A percentile compares a stretch with the other conserved stretches of the same genome.
Conservation (phyloP, 92 coral and sea anemone species). For the Porites rus region DNA sequence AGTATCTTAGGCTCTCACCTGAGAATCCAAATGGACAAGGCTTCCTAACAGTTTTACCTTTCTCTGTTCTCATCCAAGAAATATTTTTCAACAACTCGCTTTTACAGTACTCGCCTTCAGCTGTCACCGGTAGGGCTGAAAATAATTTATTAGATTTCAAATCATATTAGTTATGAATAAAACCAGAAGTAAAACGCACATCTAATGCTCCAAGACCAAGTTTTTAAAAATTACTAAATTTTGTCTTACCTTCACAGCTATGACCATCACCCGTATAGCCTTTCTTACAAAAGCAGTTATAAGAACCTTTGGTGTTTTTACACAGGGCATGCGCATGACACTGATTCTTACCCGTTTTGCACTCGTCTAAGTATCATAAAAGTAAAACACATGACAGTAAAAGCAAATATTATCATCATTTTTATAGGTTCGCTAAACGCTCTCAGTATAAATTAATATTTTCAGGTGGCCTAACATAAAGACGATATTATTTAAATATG, state of each 20-base stretch:
- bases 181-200: too few relatives aligned
- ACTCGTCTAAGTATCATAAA: slow-evolving; percentile 70
- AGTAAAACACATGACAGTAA: not conserved
- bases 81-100: slow-evolving; percentile 53
- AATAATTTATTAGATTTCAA: not conserved
- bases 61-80: slow-evolving; percentile 67
- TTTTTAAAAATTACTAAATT: not conserved
- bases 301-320: slow-evolving; percentile 65
- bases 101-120: slow-evolving; percentile 65
- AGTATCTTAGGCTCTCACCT: slow-evolving; percentile 35
- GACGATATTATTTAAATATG: too few relatives aligned
- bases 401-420: not conserved
- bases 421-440: too few relatives aligned
- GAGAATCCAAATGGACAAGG: slow-evolving; percentile 69
- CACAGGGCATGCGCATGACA: slow-evolving; percentile 70
- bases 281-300: slow-evolving; percentile 63
- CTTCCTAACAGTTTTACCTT: slow-evolving; percentile 55
- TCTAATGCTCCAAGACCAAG: too few relatives aligned
- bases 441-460: too few relatives aligned
- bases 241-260: slow-evolving; percentile 23
- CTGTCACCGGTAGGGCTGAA: slow-evolving; percentile 16
- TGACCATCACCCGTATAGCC: slow-evolving; percentile 74
- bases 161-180: too few relatives aligned
- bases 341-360: slow-evolving; percentile 34
- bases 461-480: too few relatives aligned